These are phyloP conservation scores for Pteronura brasiliensis DNA, from an alignment of 2,113 vertebrate species.

Conservation along the genomic window DNA sequence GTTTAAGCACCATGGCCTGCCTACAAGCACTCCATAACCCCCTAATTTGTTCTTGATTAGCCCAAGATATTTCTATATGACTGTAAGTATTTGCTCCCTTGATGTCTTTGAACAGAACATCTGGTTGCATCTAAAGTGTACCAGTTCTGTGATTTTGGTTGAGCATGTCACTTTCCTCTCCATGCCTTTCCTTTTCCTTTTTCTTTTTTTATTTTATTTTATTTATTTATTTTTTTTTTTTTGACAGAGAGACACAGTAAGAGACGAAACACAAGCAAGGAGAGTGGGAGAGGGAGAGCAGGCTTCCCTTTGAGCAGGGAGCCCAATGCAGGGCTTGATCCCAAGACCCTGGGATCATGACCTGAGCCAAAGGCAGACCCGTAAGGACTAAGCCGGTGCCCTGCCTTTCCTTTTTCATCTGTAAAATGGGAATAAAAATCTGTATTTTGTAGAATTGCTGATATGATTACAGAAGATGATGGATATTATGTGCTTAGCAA, in stretches of 20 bases:
- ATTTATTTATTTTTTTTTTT: too few relatives aligned
- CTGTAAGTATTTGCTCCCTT: neutral
- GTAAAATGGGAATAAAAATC: neutral
- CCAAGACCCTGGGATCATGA: too few relatives aligned
- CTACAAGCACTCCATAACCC: neutral
- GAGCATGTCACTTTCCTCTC: neutral
- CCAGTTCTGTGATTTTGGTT: neutral
- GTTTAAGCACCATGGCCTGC: neutral
- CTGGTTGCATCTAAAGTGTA: neutral
- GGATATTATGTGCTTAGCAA: neutral
- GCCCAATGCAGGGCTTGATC: too few relatives aligned
- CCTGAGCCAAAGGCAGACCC: too few relatives aligned
- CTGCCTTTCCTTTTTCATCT: neutral
- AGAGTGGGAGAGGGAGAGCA: too few relatives aligned
- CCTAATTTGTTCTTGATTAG: neutral
- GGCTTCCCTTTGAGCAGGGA: too few relatives aligned
- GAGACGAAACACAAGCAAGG: too few relatives aligned
- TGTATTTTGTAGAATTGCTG: neutral
- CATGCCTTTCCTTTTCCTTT: neutral
- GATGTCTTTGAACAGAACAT: neutral
- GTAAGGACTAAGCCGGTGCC: too few relatives aligned
- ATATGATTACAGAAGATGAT: neutral
- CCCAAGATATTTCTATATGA: neutral
- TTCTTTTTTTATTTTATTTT: too few relatives aligned
- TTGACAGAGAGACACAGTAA: too few relatives aligned